phyloP scores from a whole-genome alignment of 1,140 invertebrate genomes.

The Drosophila novamexicana region DNA sequence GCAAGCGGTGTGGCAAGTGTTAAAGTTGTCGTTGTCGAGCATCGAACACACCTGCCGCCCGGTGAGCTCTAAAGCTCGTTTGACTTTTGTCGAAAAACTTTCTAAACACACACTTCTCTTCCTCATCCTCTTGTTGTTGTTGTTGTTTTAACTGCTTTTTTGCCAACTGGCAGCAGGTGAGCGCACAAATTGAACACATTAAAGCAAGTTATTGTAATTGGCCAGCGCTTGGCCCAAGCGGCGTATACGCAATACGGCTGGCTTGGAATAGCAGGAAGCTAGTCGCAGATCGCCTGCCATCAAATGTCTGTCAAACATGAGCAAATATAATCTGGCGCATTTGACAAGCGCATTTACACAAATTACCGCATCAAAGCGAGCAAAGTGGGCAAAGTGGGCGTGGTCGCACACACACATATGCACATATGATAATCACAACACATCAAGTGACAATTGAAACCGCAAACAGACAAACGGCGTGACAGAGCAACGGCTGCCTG shows the following conservation, averaged over 20 bases:
- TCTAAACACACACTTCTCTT: conserved; percentile 20
- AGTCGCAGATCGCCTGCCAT: not conserved
- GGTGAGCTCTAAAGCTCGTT: conserved; percentile 26
- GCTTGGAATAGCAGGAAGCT: conserved; percentile 1
- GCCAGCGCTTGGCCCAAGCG: conserved; percentile 14
- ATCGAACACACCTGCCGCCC: conserved; percentile 65
- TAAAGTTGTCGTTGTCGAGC: conserved; percentile 67
- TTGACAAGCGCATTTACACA: conserved; percentile 79
- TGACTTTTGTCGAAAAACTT: conserved; percentile 58
- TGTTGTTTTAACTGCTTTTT: not conserved
- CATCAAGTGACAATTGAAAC: conserved; percentile 83
- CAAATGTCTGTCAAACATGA: conserved; percentile 53
- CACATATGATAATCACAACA: conserved; percentile 76
- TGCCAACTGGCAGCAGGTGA: conserved; percentile 53
- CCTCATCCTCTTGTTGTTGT: conserved; percentile 2
- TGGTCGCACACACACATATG: conserved; percentile 23
- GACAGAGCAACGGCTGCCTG: conserved; percentile 46
- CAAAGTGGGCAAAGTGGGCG: conserved; percentile 26
- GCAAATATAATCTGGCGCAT: conserved; percentile 71
- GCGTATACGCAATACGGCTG: conserved; percentile 35
- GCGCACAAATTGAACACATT: conserved; percentile 54
- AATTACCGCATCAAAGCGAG: conserved; percentile 71
- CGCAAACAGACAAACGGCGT: conserved; percentile 81
- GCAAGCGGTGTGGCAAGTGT: conserved; percentile 51
- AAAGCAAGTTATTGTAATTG: conserved; percentile 49